These are phyloP conservation scores for Psittacula derbiana DNA, from an alignment of 2,797 vertebrate species.

Conservation along the genomic window DNA sequence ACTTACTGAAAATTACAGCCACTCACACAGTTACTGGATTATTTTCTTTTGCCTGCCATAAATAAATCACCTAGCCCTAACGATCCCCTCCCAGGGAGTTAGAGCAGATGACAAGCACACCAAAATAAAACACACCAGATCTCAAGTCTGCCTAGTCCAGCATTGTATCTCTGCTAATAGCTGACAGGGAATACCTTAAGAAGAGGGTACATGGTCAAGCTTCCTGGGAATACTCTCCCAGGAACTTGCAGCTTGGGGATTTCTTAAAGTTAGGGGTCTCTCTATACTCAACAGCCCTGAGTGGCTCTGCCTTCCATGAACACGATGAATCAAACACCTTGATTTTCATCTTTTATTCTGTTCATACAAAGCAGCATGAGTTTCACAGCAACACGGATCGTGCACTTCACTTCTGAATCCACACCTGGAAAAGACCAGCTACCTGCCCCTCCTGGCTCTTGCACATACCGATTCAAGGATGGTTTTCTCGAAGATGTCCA, in stretches of 20 bases:
- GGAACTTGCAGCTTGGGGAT: neutral
- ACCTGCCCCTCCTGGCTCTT: neutral
- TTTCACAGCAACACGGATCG: neutral
- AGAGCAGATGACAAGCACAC: neutral
- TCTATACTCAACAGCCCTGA: neutral
- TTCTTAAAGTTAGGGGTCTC: neutral
- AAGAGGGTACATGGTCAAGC: neutral
- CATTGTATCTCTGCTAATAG: neutral
- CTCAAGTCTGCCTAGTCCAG: neutral
- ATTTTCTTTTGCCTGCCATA: neutral
- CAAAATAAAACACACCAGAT: neutral
- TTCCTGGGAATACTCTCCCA: neutral
- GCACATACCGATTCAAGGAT: constrained; percentile 90
- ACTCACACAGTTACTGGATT: neutral
- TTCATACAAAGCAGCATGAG: neutral
- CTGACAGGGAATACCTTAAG: neutral
- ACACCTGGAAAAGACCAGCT: neutral
- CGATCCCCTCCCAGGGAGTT: neutral
- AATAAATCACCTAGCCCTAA: neutral
- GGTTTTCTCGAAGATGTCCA: constrained; percentile 97
- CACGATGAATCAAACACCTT: neutral
- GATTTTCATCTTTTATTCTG: neutral
- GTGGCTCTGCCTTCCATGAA: neutral
- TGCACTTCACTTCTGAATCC: neutral
- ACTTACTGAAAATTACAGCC: neutral